phyloP scores from a whole-genome alignment of 2,888 invertebrate genomes.

The Dioctria linearis region DNA sequence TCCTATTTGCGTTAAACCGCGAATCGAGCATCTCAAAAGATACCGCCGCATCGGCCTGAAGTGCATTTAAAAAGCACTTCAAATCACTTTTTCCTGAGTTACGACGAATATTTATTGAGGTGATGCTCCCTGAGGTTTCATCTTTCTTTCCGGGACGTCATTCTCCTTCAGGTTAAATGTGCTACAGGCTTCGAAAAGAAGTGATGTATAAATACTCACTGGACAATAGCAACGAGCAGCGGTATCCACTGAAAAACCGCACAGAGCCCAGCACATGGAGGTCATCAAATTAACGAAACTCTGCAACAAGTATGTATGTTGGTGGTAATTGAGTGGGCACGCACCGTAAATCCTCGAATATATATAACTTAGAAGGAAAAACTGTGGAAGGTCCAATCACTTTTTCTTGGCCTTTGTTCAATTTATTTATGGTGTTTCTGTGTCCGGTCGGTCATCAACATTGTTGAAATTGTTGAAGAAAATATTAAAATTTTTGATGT shows the following conservation, averaged over 20 bases:
- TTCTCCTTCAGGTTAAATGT: conserved; percentile 26
- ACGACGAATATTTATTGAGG: conserved; percentile 55
- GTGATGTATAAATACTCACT: conserved; percentile 36
- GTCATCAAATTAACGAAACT: conserved; percentile 43
- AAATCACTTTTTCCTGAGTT: conserved; percentile 56
- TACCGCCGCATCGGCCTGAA: conserved; percentile 49
- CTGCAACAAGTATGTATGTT: conserved; percentile 26
- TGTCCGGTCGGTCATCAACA: conserved; percentile 16
- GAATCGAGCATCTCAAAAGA: conserved; percentile 50
- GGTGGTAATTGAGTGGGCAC: conserved; percentile 47
- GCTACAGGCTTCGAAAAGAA: background rate
- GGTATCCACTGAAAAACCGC: conserved; percentile 43
- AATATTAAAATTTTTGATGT: no score
- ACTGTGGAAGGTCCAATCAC: background rate
- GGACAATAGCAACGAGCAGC: conserved; percentile 36
- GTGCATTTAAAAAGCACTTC: conserved; percentile 56
- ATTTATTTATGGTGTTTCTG: conserved; percentile 19
- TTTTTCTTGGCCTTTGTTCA: conserved; percentile 6
- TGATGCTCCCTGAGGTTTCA: conserved; percentile 49
- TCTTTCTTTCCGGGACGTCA: conserved; percentile 47
- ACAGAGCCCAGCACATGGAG: conserved; percentile 10
- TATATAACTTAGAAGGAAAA: background rate
- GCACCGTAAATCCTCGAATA: conserved; percentile 42
- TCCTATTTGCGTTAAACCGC: conserved; percentile 52
- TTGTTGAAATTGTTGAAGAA: background rate